phyloP scores from a whole-genome alignment of 2,113 vertebrate species.

The Isichthys henryi region DNA sequence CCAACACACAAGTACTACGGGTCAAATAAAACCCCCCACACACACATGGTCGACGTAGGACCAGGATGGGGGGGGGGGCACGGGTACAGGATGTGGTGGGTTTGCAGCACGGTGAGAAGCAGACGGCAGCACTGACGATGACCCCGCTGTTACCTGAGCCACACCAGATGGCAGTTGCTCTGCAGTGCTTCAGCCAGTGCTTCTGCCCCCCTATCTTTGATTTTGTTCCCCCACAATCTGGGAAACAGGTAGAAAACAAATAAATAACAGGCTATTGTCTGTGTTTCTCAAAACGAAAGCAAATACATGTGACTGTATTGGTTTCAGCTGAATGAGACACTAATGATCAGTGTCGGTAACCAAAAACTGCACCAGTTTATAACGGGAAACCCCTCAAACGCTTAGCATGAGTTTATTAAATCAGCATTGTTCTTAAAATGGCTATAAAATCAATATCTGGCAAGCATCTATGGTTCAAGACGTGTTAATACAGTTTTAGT shows the following conservation, averaged over 20 bases:
- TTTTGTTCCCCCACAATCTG: slow-evolving; percentile 77
- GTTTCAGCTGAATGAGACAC: neutral
- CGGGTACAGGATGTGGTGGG: neutral
- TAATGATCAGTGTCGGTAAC: neutral
- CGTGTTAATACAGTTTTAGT: neutral
- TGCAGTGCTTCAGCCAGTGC: slow-evolving; percentile 66
- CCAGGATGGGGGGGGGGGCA: neutral
- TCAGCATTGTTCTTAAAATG: neutral
- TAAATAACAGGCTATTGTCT: neutral
- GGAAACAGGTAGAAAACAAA: slow-evolving; percentile 16
- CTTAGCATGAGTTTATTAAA: neutral
- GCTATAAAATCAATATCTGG: neutral
- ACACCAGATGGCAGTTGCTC: slow-evolving; percentile 54
- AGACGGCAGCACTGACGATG: neutral
- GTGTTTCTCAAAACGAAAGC: neutral
- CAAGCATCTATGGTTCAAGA: neutral
- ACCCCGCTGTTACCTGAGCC: slow-evolving; percentile 67
- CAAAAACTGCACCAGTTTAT: neutral
- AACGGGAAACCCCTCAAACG: neutral
- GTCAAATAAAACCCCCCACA: neutral
- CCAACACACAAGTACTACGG: neutral
- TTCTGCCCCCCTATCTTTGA: slow-evolving; percentile 64
- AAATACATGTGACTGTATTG: neutral
- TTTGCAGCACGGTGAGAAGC: neutral
- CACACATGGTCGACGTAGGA: neutral